Conservation (phyloP, 2,113 vertebrate species). For the Myrmophylax atrothorax region DNA sequence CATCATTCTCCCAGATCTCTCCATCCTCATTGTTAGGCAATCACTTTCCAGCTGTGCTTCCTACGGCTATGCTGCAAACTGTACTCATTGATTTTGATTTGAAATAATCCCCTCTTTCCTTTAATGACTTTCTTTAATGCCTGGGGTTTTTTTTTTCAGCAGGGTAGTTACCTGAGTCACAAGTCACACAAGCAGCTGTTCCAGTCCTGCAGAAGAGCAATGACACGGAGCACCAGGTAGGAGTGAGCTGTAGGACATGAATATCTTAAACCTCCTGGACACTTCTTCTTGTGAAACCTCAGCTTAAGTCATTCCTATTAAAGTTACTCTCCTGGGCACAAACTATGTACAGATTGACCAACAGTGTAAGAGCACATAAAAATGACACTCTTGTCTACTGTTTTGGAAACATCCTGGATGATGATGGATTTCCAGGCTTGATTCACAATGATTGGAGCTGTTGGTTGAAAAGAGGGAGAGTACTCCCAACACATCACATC, state of each 20-base stretch:
- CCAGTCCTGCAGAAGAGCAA: not conserved
- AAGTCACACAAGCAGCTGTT: not conserved
- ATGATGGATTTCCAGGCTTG: not conserved
- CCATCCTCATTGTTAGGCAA: not conserved
- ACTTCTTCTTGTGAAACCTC: not conserved
- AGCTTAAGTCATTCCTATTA: not conserved
- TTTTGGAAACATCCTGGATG: not conserved
- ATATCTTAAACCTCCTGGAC: not conserved
- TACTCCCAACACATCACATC: not conserved
- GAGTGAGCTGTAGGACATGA: not conserved
- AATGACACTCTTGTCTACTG: not conserved
- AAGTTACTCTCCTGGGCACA: not conserved
- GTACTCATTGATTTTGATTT: not conserved
- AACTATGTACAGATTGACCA: not conserved
- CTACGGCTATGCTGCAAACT: not conserved
- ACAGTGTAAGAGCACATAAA: not conserved
- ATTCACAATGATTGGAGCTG: not conserved
- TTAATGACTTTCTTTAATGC: not conserved
- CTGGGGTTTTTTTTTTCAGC: not conserved
- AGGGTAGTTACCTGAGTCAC: not conserved
- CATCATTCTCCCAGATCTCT: not conserved
- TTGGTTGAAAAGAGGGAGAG: not conserved
- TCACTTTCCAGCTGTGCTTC: not conserved
- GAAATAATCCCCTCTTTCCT: not conserved
- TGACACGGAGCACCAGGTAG: not conserved